Base-by-base conservation (phyloP, 2,888 invertebrate genomes). In the Drosophila austrosaltans region DNA sequence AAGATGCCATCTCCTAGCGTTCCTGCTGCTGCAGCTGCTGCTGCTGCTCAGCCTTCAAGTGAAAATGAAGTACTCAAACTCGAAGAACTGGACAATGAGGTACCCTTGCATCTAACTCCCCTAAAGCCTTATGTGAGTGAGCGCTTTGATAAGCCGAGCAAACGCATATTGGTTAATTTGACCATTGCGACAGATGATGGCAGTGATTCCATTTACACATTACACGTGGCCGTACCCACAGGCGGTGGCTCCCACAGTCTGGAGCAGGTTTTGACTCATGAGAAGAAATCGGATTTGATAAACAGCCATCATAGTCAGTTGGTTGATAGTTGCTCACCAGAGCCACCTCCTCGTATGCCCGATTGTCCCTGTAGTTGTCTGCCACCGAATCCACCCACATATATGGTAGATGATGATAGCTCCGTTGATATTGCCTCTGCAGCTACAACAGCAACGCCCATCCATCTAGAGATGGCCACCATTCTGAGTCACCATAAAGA, bases 161-260 rank as follows among this genome's bases (percentile, higher is more conserved):
- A 95, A 92, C 94, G 95, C 84, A 95, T 97, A 82, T 93, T 96
- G 78, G 95, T 97, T 72, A 97, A 97, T 93, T 94, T 97, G 78
- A 96, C 97, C 7, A 96, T 97, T 87, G 95, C 96, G 71, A 95
- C 96, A 53, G 96, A 96, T 86, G 94, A 94, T 70, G 93, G 93
- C 75, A 91, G 92, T 54, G 92, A 93, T 64, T 93, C 93, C 39
- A 93, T 97, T 75, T 97, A 97, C 93, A 95, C 96, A 42, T 93
- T 97, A 80, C 96, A 97, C 86, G 95, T 97, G 70, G 96, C 96
- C 73, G 95, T 97, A 66, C 97, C 97, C 8, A 95, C 95, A 63
- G 93, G 94, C 32, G 82, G 69, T 2, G 84, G 81, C 1, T 61
- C 85, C 0, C 88, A 89, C 53, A 81, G 78, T 71, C 65, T 90